phyloP scores from a whole-genome alignment of 2,113 vertebrate genomes.

The Misgurnus anguillicaudatus region DNA sequence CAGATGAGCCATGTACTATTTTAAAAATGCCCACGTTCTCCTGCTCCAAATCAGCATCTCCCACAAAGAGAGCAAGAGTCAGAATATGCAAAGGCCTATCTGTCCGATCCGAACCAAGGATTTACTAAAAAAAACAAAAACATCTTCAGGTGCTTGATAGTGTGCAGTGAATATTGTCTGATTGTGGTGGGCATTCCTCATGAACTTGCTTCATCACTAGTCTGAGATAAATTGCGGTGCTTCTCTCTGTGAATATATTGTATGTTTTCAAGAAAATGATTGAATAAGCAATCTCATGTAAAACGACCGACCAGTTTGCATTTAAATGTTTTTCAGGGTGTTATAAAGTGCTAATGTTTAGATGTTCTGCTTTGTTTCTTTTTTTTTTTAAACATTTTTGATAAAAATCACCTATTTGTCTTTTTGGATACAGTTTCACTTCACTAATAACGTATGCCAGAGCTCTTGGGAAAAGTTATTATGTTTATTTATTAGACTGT shows the following conservation, averaged over 20 bases:
- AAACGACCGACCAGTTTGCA: constrained; percentile 62
- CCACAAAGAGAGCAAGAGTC: constrained; percentile 3
- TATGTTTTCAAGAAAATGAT: constrained; percentile 61
- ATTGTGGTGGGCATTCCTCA: constrained; percentile 53
- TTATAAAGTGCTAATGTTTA: constrained; percentile 62
- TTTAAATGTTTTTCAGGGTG: constrained; percentile 72
- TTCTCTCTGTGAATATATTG: constrained; percentile 66
- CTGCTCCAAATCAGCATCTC: constrained; percentile 26
- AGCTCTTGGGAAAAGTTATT: constrained; percentile 66
- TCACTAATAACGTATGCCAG: constrained; percentile 66
- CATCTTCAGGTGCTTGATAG: constrained; percentile 3
- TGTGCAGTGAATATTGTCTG: constrained; percentile 48
- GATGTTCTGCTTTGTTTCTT: constrained; percentile 52
- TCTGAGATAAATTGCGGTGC: constrained; percentile 63
- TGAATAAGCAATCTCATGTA: constrained; percentile 61
- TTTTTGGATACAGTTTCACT: constrained; percentile 62
- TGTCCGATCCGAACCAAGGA: constrained; percentile 6
- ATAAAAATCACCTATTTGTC: constrained; percentile 62
- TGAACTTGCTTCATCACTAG: constrained; percentile 49
- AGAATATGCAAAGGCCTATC: background rate
- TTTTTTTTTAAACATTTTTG: constrained; percentile 63
- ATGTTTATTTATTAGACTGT: constrained; percentile 77
- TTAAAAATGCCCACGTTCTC: constrained; percentile 14
- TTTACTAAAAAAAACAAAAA: constrained; percentile 9
- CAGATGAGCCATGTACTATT: constrained; percentile 49